Evolutionary conservation across 1,140 invertebrate genomes (phyloP), one percentile per base, ranked within the genome.

Genomic region (Cotesia vestalis): DNA sequence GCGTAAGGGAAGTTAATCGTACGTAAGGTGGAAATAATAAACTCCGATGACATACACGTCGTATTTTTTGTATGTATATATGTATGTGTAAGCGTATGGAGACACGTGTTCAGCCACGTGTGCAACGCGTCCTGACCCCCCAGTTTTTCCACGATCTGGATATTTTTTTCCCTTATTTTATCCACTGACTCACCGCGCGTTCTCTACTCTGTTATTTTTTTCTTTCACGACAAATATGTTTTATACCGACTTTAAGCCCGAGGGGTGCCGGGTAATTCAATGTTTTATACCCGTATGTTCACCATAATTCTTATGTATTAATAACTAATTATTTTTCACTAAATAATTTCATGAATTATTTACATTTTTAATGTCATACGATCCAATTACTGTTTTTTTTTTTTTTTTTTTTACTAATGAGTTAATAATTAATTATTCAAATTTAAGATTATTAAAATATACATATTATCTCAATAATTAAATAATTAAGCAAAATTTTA

Each of bases 71-170:
- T 66, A 55, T 20, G 12, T 55, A 59, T 59, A 59, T 5, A 59
- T 59, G 17, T 27, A n/a, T 66, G 66, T 72, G 38, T 68, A 70
- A 53, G 34, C 62, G 55, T 40, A 51, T 75, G 76, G 73, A 76
- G 78, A 84, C 82, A 84, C 83, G 83, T 84, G 83, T 84, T 81
- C 80, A 75, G 80, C 79, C 81, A 84, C 81, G 83, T 82, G 81
- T 83, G 78, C 78, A 74, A 36, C 55, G 59, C 46, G 76, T 78
- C 14, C 71, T 75, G 78, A 73, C 75, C 68, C 73, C 73, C 67
- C 72, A 62, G 52, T 66, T 73, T 73, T 73, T 77, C 74, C 66
- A 71, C 71, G 75, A 53, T 75, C 78, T 77, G 55, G 75, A 72
- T 76, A 76, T 75, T 76, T 79, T 77, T 76, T 68, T 72, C 66